A percentile compares a stretch with the other conserved stretches of the same genome.
Evolutionary conservation across 1,140 invertebrate species (phyloP).

Genomic region (Pantala flavescens): DNA sequence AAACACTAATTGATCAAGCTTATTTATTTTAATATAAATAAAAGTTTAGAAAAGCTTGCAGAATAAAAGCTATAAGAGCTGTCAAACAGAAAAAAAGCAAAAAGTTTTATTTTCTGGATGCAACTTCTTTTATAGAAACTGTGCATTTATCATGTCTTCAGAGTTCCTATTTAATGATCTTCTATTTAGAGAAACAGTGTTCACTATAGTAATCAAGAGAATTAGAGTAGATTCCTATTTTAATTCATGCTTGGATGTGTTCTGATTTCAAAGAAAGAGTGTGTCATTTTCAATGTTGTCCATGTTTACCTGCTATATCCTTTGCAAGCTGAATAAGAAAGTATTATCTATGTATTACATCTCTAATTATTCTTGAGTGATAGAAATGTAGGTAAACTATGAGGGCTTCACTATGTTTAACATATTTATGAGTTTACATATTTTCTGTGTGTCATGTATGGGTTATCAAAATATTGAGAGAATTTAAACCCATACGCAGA

Average conservation of each 20-base stretch:
- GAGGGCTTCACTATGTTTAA: not conserved
- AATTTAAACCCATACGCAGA: not conserved
- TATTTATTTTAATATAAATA: too few relatives aligned
- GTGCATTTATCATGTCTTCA: not conserved
- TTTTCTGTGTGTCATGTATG: not conserved
- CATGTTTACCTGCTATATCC: conserved; percentile 5
- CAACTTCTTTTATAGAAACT: not conserved
- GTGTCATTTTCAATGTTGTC: conserved; percentile 6
- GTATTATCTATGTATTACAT: not conserved
- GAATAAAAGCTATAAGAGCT: too few relatives aligned
- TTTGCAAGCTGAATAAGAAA: conserved; percentile 7
- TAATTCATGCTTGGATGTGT: conserved; percentile 8
- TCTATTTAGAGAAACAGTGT: not conserved
- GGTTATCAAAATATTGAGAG: not conserved
- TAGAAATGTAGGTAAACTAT: not conserved
- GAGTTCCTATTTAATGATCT: not conserved
- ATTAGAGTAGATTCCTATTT: not conserved
- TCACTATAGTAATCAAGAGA: not conserved
- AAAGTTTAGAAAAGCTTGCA: too few relatives aligned
- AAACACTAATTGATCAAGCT: too few relatives aligned
- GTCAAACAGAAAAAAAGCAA: not conserved
- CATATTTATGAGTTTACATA: not conserved
- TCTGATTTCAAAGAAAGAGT: not conserved
- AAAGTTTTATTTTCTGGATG: not conserved
- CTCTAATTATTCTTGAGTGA: not conserved